phyloP scores from a whole-genome alignment of 2,888 invertebrate species.

The Trachelus tabidus region DNA sequence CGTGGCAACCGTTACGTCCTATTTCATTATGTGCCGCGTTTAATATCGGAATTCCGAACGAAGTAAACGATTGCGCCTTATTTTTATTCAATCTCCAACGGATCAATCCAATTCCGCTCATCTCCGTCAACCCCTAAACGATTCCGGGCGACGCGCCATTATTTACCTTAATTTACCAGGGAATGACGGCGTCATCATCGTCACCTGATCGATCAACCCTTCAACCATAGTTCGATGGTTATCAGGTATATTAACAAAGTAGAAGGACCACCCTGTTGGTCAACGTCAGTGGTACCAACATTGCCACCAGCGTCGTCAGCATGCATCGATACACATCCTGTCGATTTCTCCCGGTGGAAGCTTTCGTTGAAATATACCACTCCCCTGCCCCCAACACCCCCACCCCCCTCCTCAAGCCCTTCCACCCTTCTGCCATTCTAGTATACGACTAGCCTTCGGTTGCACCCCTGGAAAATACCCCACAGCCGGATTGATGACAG shows the following conservation, averaged over 20 bases:
- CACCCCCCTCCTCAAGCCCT: not conserved
- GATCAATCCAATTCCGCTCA: not conserved
- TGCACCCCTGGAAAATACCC: slow-evolving; percentile 37
- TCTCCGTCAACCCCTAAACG: slow-evolving; percentile 31
- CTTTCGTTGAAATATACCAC: not conserved
- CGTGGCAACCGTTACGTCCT: not conserved
- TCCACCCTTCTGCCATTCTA: not conserved
- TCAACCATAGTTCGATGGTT: not conserved
- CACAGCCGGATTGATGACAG: slow-evolving; percentile 24
- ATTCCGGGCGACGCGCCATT: not conserved
- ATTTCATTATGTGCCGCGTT: not conserved
- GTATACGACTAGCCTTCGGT: not conserved
- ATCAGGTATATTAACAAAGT: not conserved
- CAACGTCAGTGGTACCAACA: not conserved
- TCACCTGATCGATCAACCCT: not conserved
- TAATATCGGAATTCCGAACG: not conserved
- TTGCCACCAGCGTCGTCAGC: not conserved
- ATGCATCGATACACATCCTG: not conserved
- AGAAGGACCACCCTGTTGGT: not conserved
- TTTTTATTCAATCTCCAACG: not conserved
- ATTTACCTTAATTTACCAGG: not conserved
- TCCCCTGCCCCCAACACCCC: too few relatives aligned
- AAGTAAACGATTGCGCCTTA: not conserved
- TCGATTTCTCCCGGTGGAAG: not conserved
- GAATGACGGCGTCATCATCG: not conserved